A percentile compares a stretch with the other conserved stretches of the same genome.
Conservation (phyloP, 2,797 vertebrate species). For the Oreortyx pictus region DNA sequence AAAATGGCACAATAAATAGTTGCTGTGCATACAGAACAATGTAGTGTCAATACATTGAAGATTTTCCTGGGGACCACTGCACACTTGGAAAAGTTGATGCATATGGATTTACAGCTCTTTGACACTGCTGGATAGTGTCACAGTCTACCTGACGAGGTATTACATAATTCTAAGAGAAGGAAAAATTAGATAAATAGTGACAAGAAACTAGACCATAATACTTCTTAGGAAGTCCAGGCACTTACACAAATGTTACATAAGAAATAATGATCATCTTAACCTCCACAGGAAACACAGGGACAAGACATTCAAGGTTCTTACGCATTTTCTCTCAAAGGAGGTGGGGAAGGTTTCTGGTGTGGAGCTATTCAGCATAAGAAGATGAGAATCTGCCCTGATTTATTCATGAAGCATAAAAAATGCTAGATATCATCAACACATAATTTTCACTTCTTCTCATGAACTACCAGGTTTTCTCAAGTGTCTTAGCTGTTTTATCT, state of each 20-base stretch:
- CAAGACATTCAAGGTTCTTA: neutral
- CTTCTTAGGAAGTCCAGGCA: neutral
- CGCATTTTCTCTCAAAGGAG: neutral
- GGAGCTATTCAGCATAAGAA: neutral
- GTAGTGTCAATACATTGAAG: neutral
- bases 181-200: neutral
- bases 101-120: neutral
- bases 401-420: neutral
- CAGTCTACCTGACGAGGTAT: neutral
- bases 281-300: rapidly evolving
- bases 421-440: neutral
- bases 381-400: neutral
- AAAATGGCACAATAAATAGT: constrained; percentile 1
- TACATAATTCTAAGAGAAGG: neutral
- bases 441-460: neutral
- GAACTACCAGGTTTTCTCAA: neutral
- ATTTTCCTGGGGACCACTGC: neutral
- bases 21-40: neutral
- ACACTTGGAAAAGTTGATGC: neutral
- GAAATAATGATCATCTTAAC: neutral
- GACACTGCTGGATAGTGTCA: no score
- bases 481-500: neutral
- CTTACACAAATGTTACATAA: neutral
- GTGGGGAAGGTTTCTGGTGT: neutral
- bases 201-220: neutral